These are phyloP conservation scores for Megalonaias nervosa DNA, from an alignment of 1,140 invertebrate species.

Conservation along the genomic window DNA sequence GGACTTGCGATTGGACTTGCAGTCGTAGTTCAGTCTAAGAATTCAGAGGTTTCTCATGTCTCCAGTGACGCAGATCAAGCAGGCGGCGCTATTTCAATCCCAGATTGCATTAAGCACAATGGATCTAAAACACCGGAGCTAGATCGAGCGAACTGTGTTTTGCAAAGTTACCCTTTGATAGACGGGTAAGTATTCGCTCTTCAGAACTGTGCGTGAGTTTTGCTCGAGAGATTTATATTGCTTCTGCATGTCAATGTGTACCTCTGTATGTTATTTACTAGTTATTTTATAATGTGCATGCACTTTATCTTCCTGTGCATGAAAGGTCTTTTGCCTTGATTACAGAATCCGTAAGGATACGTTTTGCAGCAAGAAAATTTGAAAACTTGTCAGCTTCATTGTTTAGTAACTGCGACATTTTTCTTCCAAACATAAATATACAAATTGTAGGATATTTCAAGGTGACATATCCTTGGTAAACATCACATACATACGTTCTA, in stretches of 20 bases:
- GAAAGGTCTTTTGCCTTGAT: not conserved
- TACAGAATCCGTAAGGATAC: not conserved
- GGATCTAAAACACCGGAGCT: conserved; percentile 34
- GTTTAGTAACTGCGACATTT: not conserved
- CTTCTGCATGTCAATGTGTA: not conserved
- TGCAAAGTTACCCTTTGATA: conserved; percentile 77
- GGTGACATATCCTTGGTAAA: not conserved
- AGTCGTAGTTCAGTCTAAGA: conserved; percentile 1
- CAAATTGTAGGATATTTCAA: not conserved
- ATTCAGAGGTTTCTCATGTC: not conserved
- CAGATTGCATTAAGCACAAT: not conserved
- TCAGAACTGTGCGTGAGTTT: not conserved
- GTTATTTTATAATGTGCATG: not conserved
- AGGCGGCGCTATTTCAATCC: not conserved
- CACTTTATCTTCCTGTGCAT: not conserved
- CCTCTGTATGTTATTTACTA: not conserved
- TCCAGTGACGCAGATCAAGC: not conserved
- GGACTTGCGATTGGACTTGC: conserved; percentile 40
- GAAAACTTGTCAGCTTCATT: not conserved
- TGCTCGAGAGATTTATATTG: not conserved
- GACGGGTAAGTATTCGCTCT: conserved; percentile 76
- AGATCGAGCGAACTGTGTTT: conserved; percentile 74
- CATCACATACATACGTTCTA: not conserved
- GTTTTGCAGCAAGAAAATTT: not conserved
- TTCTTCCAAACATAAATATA: not conserved